Percentiles rank a stretch among this genome's conserved stretches.
phyloP scores from a whole-genome alignment of 2,888 invertebrate species.

The Argyra leucocephala region DNA sequence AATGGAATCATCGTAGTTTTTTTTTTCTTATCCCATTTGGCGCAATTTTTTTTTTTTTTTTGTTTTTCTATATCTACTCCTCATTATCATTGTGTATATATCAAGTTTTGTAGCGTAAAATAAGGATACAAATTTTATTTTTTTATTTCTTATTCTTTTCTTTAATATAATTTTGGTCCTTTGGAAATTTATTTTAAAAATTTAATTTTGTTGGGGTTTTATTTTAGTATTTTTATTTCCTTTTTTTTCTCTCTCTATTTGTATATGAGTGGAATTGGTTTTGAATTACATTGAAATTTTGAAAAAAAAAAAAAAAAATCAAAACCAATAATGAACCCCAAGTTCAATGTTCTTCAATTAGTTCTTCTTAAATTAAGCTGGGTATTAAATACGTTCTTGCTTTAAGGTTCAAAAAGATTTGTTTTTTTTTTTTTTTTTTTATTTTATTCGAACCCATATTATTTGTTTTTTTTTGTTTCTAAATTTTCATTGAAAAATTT shows the following conservation, averaged over 20 bases:
- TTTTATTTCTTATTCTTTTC: too few species aligned
- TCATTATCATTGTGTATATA: neutral
- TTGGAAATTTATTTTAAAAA: neutral
- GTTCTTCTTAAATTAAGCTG: neutral
- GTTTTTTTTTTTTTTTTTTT: too few species aligned
- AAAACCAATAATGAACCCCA: neutral
- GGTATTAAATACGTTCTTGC: neutral
- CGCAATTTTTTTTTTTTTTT: neutral
- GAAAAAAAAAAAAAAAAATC: neutral
- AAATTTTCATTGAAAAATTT: neutral
- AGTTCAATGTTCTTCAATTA: slow-evolving; percentile 2
- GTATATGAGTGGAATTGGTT: neutral
- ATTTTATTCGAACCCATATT: too few species aligned
- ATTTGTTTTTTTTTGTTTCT: too few species aligned
- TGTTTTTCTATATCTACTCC: too few species aligned
- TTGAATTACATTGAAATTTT: neutral
- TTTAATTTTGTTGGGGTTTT: neutral
- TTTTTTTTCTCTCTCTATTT: neutral
- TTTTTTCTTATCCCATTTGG: neutral
- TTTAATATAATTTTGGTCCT: too few species aligned
- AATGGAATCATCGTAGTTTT: neutral
- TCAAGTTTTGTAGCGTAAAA: neutral
- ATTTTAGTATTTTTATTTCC: neutral
- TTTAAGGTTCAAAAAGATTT: neutral
- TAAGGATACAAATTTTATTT: neutral